phyloP scores from a whole-genome alignment of 2,113 vertebrate genomes.

The Zosterops japonicus region DNA sequence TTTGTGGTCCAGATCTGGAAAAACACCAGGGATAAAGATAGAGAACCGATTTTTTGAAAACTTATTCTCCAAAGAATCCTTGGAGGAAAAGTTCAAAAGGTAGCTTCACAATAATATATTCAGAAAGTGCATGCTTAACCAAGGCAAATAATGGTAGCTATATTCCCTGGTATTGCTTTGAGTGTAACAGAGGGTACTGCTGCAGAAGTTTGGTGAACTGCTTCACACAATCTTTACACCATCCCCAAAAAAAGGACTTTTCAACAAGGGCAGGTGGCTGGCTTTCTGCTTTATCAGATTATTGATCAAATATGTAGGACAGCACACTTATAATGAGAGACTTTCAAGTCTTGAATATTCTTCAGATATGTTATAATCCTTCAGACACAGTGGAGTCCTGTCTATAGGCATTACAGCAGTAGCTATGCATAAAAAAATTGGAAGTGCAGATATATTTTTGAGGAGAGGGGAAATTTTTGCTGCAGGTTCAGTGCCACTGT shows the following conservation, averaged over 20 bases:
- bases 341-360: background rate
- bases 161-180: background rate
- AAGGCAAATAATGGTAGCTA: background rate
- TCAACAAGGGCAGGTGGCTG: background rate
- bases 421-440: background rate
- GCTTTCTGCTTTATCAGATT: background rate
- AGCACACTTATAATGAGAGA: background rate
- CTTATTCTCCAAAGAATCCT: background rate
- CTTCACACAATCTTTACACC: background rate
- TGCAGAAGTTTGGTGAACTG: background rate
- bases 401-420: background rate
- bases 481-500: background rate
- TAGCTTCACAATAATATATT: background rate
- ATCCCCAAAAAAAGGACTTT: background rate
- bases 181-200: rapidly evolving
- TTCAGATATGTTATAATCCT: background rate
- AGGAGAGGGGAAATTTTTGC: rapidly evolving
- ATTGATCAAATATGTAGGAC: background rate
- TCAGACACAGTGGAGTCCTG: background rate
- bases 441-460: background rate
- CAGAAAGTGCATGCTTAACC: background rate
- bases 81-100: background rate
- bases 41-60: background rate
- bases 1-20: background rate
- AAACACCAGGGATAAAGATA: background rate